Evolutionary conservation across 2,797 vertebrate species (phyloP).

Genomic region (Percopsis omiscomaycus): DNA sequence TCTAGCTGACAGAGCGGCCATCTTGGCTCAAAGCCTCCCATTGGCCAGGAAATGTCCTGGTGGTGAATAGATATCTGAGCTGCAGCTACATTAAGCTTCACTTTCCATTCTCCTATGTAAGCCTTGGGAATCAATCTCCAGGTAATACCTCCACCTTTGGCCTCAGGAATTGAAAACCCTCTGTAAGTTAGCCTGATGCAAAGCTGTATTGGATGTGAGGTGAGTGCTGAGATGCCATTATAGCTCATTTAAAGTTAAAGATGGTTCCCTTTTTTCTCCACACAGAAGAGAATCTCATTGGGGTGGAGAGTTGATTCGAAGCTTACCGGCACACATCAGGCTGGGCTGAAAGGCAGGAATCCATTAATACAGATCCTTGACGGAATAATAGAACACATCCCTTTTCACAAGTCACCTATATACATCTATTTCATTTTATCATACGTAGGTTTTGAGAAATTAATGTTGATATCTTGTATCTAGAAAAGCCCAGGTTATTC

Average conservation of each 20-base stretch:
- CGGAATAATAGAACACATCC: no score
- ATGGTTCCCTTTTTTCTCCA: conserved; percentile 22
- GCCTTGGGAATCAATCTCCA: conserved; percentile 54
- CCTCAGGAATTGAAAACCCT: conserved; percentile 49
- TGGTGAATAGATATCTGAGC: no score
- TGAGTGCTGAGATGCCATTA: conserved; percentile 44
- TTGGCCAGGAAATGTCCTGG: no score
- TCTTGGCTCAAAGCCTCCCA: no score
- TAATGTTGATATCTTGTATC: no score
- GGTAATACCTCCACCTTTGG: conserved; percentile 58
- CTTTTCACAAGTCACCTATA: no score
- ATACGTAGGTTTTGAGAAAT: no score
- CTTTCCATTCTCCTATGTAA: conserved; percentile 49
- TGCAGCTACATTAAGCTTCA: not conserved
- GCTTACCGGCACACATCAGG: conserved; percentile 5
- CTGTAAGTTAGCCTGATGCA: conserved; percentile 31
- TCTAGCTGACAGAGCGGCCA: no score
- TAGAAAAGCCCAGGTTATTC: no score
- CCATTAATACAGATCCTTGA: no score
- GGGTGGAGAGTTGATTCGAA: conserved; percentile 35
- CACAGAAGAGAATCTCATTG: conserved; percentile 21
- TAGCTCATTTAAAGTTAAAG: conserved; percentile 62
- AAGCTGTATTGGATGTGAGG: conserved; percentile 47
- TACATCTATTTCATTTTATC: no score
- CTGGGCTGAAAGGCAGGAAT: no score